Base-by-base conservation (phyloP, 2,888 invertebrate species). In the Athalia rosae region DNA sequence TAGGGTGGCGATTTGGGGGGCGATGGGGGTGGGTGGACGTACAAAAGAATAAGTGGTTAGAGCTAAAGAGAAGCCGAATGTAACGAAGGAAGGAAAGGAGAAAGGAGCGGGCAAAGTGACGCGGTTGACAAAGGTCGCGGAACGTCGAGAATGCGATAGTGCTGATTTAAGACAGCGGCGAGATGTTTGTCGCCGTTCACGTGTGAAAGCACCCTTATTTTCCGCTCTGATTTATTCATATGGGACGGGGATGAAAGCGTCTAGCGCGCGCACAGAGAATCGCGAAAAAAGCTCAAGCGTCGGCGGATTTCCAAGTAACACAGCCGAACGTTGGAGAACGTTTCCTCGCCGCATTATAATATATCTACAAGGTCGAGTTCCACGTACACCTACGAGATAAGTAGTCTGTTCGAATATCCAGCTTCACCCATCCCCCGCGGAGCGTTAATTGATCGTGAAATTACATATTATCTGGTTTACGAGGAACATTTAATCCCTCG, bases 161-260 rank as follows among this genome's bases (percentile, higher is more conserved):
- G 13, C 15, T 61, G 4, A 11, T 28, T 61, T 45, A 45, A 41
- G n/a, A 63, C 45, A 41, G 9, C 9, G 28, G 7, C 6, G 62
- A 41, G 6, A 7, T n/a, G 62, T 4, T 6, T 28, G 45, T 58
- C 4, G 45, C 15, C 43, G 8, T 71, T 58, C 56, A 71, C 13
- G 56, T 71, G 45, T 58, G 56, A 58, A 71, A 58, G 56, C 58
- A 28, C 71, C 71, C 58, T 71, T 71, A 71, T 58, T 71, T 71
- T 50, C 45, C 45, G 56, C 58, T 9, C 53, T 69, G 58, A 69
- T 69, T 69, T 69, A 69, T 69, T 69, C 43, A 69, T 69, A 41
- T 69, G 56, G 69, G 56, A 56, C 69, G 69, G 69, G 69, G n/a
- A 56, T 69, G 28, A 69, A n/a, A 53, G 69, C 56, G 43, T 28